Evolutionary conservation across 2,113 vertebrate genomes (phyloP), one percentile per base, ranked within the genome.

Genomic region (Halcyon malimbica): DNA sequence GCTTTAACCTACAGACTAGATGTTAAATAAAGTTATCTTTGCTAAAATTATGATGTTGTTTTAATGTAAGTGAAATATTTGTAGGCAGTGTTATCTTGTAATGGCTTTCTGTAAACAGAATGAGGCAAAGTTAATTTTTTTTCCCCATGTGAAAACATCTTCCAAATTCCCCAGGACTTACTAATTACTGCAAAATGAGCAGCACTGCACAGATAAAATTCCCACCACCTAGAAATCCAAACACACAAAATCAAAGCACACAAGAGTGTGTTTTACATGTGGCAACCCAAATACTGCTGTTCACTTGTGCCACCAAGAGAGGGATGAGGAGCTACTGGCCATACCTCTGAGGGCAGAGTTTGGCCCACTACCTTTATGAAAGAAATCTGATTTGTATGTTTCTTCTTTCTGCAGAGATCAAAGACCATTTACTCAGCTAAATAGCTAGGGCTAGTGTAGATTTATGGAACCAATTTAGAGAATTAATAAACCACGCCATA

Each of bases 391-490:
- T 97, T 95, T 96, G 96, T 97, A 74, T 75, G 84, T 96, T 97
- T 95, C 89, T 97, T 93, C 84, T 89, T 91, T 97, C 89, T 95
- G 90, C 63, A 63, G 85, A 96, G 94, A 97, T 97, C 97, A 96
- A 97, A 97, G 97, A 71, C 56, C 24, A 0, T 96, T 95, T 96
- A 82, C 90, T 92, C 93, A 64, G 88, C 79, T 94, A 96, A 97
- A 96, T 78, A 96, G 89, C 9, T 21, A 87, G 75, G 81, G 79
- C 79, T 84, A 82, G 89, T 80, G 87, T 83, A 97, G 97, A 97
- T 97, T 97, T 97, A 97, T 97, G 97, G 96, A 96, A 94, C 89
- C 92, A 97, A 97, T 97, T 97, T 97, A 97, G 94, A 94, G 97
- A 97, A 96, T 97, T 97, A 97, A 97, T 97, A 97, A 97, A 97